Conservation (phyloP, 2,113 vertebrate genomes). For the Telmatochromis brachygnathus region DNA sequence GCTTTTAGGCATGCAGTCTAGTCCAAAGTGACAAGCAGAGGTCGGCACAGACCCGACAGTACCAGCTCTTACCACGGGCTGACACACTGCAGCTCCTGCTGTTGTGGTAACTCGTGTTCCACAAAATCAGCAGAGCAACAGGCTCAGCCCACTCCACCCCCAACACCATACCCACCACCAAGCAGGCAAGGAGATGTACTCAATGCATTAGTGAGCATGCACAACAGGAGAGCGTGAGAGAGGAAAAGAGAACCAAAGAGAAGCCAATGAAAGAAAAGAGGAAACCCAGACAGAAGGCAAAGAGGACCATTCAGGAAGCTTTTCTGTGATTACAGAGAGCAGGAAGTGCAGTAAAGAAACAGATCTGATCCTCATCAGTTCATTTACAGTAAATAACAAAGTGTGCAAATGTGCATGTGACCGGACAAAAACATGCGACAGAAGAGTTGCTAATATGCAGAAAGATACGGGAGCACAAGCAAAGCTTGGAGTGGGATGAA, state of each 20-base stretch:
- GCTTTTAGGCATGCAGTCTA: constrained; percentile 13
- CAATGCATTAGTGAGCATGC: constrained; percentile 60
- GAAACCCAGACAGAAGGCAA: not conserved
- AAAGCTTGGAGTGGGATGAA: not conserved
- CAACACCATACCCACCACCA: constrained; percentile 55
- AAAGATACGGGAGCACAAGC: not conserved
- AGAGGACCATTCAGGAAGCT: not conserved
- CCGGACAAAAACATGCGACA: not conserved
- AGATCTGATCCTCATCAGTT: not conserved
- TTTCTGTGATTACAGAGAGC: not conserved
- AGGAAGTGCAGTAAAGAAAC: not conserved
- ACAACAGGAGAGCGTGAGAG: not conserved
- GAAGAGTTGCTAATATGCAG: not conserved
- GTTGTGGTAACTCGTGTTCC: constrained; percentile 38
- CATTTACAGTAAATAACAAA: not conserved
- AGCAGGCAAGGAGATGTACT: constrained; percentile 37
- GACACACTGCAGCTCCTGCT: constrained; percentile 16
- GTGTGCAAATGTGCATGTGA: not conserved
- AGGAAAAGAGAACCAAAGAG: not conserved
- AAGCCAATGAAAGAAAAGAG: not conserved
- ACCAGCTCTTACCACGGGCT: constrained; percentile 76
- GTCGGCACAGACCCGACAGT: constrained; percentile 86
- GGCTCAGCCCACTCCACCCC: constrained; percentile 49
- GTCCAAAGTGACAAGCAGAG: constrained; percentile 72
- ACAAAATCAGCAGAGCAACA: constrained; percentile 54